These are phyloP conservation scores for Spondyliosoma cantharus DNA, from an alignment of 2,797 vertebrate genomes.

Conservation along the genomic window DNA sequence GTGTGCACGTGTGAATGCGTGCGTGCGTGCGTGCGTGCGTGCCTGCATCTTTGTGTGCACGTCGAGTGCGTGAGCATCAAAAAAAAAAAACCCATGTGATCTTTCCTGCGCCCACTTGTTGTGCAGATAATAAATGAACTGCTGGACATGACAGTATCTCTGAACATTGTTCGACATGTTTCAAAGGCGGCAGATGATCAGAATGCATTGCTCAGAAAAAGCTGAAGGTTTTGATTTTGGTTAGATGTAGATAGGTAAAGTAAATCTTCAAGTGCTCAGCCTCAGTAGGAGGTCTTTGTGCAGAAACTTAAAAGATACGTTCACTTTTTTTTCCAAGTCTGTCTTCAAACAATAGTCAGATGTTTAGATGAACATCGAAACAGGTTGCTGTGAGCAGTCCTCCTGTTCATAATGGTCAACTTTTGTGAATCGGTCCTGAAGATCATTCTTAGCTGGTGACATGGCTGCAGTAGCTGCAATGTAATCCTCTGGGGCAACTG, in stretches of 20 bases:
- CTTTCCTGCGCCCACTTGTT: conserved; percentile 31
- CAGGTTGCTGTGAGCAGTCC: neutral
- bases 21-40: conserved; percentile 19
- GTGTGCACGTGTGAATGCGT: conserved; percentile 27
- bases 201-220: conserved; percentile 57
- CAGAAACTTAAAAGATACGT: conserved; percentile 44
- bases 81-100: conserved; percentile 45
- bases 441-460: no score
- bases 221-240: conserved; percentile 37
- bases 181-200: conserved; percentile 43
- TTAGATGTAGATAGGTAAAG: conserved; percentile 23
- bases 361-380: neutral
- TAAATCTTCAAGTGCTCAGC: conserved; percentile 17
- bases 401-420: neutral
- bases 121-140: conserved; percentile 54
- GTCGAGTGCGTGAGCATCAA: conserved; percentile 56
- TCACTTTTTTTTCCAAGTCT: conserved; percentile 7
- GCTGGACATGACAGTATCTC: conserved; percentile 21
- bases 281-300: conserved; percentile 51
- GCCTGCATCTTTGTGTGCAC: conserved; percentile 55
- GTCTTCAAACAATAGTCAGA: neutral
- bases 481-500: no score
- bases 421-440: neutral
- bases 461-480: no score
- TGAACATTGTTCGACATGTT: conserved; percentile 36